These are phyloP conservation scores for Trichoplusia ni DNA, from an alignment of 1,140 invertebrate species.

Conservation along the genomic window DNA sequence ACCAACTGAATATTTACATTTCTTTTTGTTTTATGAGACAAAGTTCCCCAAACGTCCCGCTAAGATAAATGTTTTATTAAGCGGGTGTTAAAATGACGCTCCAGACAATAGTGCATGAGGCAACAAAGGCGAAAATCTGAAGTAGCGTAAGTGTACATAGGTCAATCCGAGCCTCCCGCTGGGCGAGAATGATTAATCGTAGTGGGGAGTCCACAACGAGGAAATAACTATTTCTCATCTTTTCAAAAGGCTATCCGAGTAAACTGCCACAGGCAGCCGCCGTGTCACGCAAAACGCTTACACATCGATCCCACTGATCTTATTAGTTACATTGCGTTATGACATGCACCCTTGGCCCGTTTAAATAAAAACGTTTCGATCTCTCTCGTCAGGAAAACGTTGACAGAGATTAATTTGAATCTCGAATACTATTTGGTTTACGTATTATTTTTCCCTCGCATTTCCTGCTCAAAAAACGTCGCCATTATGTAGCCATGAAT, in stretches of 20 bases:
- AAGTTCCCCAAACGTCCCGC: not conserved
- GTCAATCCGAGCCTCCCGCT: slow-evolving; percentile 58
- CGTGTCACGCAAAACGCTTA: slow-evolving; percentile 55
- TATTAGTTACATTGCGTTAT: slow-evolving; percentile 40
- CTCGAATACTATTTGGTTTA: not conserved
- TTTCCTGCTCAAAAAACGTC: not conserved
- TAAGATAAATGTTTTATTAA: slow-evolving; percentile 13
- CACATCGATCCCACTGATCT: slow-evolving; percentile 50
- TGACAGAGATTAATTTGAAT: slow-evolving; percentile 19
- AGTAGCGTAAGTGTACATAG: slow-evolving; percentile 50
- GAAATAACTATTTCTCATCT: slow-evolving; percentile 73
- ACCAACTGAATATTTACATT: not conserved
- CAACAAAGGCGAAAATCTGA: slow-evolving; percentile 49
- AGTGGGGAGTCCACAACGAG: slow-evolving; percentile 51
- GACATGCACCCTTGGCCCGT: not conserved
- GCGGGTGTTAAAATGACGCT: slow-evolving; percentile 8
- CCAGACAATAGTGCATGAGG: slow-evolving; percentile 18
- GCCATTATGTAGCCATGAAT: not conserved
- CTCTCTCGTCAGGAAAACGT: not conserved
- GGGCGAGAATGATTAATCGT: slow-evolving; percentile 66
- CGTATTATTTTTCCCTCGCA: not conserved
- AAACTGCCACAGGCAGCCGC: slow-evolving; percentile 58
- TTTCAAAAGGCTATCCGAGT: slow-evolving; percentile 56
- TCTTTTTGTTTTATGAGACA: not conserved
- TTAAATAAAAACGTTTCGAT: not conserved